phyloP scores from a whole-genome alignment of 2,888 invertebrate genomes.

The Helleia helle region DNA sequence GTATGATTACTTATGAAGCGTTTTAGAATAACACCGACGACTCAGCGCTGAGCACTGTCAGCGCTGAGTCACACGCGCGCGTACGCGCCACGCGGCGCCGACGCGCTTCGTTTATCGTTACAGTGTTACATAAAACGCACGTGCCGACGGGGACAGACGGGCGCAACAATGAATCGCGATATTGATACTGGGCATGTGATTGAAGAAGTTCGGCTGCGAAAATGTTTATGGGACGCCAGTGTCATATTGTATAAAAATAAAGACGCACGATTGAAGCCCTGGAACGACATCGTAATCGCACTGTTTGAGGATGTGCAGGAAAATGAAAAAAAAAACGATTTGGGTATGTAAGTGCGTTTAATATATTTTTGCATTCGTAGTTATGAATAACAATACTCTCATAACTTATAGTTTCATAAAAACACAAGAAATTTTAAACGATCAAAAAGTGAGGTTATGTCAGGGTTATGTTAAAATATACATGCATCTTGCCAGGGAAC shows the following conservation, averaged over 20 bases:
- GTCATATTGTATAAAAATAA: neutral
- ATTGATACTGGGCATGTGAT: no score
- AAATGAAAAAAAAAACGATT: conserved; percentile 7
- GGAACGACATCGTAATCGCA: conserved; percentile 3
- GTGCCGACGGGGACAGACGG: neutral
- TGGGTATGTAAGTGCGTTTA: conserved; percentile 4
- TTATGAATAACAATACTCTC: no score
- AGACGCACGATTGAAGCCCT: neutral
- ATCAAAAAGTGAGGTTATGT: no score
- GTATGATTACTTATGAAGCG: conserved; percentile 13
- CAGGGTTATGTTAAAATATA: no score
- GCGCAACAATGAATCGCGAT: neutral
- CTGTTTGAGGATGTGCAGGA: conserved; percentile 9
- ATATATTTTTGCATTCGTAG: no score
- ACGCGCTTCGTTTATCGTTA: conserved; percentile 20
- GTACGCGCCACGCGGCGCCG: conserved; percentile 19
- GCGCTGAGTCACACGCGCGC: conserved; percentile 14
- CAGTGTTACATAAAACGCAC: conserved; percentile 20
- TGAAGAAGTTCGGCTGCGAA: no score
- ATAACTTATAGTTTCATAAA: no score
- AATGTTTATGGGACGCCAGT: no score
- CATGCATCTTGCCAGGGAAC: neutral
- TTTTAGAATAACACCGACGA: conserved; percentile 15
- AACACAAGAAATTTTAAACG: no score
- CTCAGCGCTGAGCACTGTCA: conserved; percentile 15